Conservation (phyloP, 1,140 invertebrate species). For the Heliconius hewitsoni region DNA sequence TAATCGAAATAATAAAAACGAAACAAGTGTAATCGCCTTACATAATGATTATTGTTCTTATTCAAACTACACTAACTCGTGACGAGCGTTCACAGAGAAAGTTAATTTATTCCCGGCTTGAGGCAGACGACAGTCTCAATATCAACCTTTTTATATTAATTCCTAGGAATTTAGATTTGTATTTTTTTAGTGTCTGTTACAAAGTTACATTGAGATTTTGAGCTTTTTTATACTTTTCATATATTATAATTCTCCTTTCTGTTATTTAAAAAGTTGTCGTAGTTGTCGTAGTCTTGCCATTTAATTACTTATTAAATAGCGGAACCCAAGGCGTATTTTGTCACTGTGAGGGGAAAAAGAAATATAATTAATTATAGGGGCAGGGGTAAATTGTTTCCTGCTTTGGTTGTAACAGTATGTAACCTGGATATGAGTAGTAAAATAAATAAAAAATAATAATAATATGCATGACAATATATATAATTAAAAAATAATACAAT, state of each 20-base stretch:
- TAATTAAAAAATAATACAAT: too few relatives aligned
- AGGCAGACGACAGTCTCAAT: background rate
- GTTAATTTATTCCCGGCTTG: conserved; percentile 1
- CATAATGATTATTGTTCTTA: conserved; percentile 29
- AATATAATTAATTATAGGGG: too few relatives aligned
- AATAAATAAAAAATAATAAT: too few relatives aligned
- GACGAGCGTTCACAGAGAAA: conserved; percentile 5
- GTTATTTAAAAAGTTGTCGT: background rate
- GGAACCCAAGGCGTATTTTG: too few relatives aligned
- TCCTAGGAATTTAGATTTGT: background rate
- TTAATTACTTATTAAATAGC: too few relatives aligned
- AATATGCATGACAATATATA: too few relatives aligned
- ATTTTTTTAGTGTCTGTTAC: background rate
- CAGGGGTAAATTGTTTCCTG: too few relatives aligned
- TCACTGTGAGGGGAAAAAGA: too few relatives aligned
- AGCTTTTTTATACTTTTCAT: background rate
- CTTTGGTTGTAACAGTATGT: too few relatives aligned
- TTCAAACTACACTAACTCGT: conserved; percentile 21
- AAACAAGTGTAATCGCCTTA: conserved; percentile 6
- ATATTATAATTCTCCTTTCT: background rate
- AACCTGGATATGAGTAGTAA: too few relatives aligned
- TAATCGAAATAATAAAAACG: background rate
- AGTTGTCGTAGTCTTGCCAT: too few relatives aligned
- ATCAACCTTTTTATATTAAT: conserved; percentile 2
- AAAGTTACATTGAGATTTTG: background rate